Evolutionary conservation across 2,888 invertebrate species (phyloP).

Genomic region (Brachyopa scutellaris): DNA sequence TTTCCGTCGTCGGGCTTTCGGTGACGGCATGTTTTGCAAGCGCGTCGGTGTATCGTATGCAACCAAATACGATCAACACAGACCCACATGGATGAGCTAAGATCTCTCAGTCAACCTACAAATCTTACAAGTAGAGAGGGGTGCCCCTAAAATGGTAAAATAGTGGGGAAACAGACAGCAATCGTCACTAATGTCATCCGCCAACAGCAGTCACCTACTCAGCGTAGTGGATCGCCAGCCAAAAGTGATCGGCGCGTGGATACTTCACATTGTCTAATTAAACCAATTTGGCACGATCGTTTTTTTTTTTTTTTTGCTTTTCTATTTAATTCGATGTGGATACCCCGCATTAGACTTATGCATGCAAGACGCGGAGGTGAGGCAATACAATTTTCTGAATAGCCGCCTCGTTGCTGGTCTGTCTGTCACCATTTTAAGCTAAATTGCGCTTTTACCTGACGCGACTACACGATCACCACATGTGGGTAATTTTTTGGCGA

Average conservation of each 20-base stretch:
- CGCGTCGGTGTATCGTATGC: conserved; percentile 63
- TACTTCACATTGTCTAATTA: conserved; percentile 69
- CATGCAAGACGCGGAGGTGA: conserved; percentile 64
- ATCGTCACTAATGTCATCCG: conserved; percentile 52
- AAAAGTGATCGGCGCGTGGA: conserved; percentile 68
- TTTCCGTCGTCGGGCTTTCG: conserved; percentile 41
- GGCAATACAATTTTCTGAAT: conserved; percentile 49
- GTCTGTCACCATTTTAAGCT: conserved; percentile 69
- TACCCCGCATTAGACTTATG: conserved; percentile 64
- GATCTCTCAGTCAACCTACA: conserved; percentile 50
- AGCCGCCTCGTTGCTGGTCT: conserved; percentile 60
- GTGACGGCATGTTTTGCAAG: conserved; percentile 42
- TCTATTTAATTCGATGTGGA: conserved; percentile 31
- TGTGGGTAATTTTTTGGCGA: conserved; percentile 71
- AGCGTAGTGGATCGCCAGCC: conserved; percentile 52
- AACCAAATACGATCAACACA: conserved; percentile 55
- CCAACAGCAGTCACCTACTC: conserved; percentile 48
- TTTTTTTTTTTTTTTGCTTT: conserved; percentile 25
- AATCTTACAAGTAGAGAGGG: conserved; percentile 32
- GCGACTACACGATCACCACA: conserved; percentile 46
- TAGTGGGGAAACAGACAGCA: conserved; percentile 38
- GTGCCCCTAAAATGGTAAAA: conserved; percentile 66
- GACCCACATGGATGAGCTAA: conserved; percentile 62
- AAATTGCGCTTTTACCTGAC: conserved; percentile 69
- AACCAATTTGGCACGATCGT: conserved; percentile 71